A percentile compares a stretch with the other conserved stretches of the same genome.
These are phyloP conservation scores for Aphrophora alni DNA, from an alignment of 2,888 invertebrate species.

Conservation along the genomic window DNA sequence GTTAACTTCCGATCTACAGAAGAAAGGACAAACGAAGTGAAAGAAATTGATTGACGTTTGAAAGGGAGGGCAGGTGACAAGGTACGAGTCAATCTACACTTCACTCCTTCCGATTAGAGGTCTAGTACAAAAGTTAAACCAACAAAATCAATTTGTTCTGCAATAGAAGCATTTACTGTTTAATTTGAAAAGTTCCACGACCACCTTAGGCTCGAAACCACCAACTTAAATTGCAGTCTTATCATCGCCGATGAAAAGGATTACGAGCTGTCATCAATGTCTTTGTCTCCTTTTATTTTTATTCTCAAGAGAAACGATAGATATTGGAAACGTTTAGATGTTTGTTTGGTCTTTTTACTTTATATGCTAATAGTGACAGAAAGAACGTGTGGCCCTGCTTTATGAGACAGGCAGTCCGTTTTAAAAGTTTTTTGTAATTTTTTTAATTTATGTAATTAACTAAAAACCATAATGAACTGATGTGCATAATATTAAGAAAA, in stretches of 20 bases:
- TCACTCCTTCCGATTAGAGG: not conserved
- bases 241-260: not conserved
- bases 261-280: not conserved
- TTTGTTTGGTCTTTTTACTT: too few relatives aligned
- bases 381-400: too few relatives aligned
- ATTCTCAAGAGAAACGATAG: not conserved
- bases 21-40: not conserved
- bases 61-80: not conserved
- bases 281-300: not conserved
- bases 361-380: too few relatives aligned
- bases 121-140: not conserved
- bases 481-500: too few relatives aligned
- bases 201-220: not conserved
- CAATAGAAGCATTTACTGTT: not conserved
- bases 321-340: not conserved
- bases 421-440: too few relatives aligned
- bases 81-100: not conserved
- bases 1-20: not conserved
- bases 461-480: too few relatives aligned
- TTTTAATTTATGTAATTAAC: too few relatives aligned
- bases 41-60: not conserved
- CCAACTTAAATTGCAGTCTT: not conserved
- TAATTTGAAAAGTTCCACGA: not conserved
- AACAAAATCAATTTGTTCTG: not conserved
- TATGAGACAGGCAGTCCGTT: too few relatives aligned